Evolutionary conservation across 2,888 invertebrate species (phyloP), one percentile per base, ranked within the genome.

Genomic region (Tiliacea aurago): DNA sequence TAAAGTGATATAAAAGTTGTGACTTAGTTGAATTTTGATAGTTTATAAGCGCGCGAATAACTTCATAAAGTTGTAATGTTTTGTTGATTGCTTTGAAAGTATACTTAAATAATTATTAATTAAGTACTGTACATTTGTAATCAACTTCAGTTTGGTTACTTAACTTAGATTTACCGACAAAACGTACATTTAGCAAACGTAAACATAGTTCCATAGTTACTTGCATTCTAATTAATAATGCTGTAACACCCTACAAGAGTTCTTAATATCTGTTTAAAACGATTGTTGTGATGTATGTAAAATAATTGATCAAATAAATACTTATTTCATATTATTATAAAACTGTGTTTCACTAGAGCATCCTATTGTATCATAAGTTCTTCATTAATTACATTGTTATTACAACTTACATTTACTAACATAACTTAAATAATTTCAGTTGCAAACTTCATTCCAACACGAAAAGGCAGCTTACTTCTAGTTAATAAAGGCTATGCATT

Each of bases 401-500:
- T 58, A 47, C 6, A 41, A 41, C 47, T 51, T 18, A 49, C 80
- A 73, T 75, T 76, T 77, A 81, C 79, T 85, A 83, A 75, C 72
- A 66, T 43, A 37, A 13, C 45, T 51, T 63, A 63, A 28, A 66
- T 66, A 33, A 64, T 95, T 95, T 90, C 93, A 95, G 95, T 94
- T 80, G 95, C 95, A 56, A 94, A 91, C 81, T 95, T 95, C 79
- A 92, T 95, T 80, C 93, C 94, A 28, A 95, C 95, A 37, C 88
- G 93, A 77, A 95, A 95, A 90, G 95, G 95, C 11, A 95, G 95
- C 74, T 87, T 93, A 77, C 84, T 95, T 9, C 85, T 95, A 53
- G 94, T 95, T 0, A 93, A 95, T 73, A 88, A 95, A 72, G 95
- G 95, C 15, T 95, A 91, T 79, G 95, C 95, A 58, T 95, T 95